Evolutionary conservation across 2,113 vertebrate genomes (phyloP).

Genomic region (Neodontobutis hainanensis): DNA sequence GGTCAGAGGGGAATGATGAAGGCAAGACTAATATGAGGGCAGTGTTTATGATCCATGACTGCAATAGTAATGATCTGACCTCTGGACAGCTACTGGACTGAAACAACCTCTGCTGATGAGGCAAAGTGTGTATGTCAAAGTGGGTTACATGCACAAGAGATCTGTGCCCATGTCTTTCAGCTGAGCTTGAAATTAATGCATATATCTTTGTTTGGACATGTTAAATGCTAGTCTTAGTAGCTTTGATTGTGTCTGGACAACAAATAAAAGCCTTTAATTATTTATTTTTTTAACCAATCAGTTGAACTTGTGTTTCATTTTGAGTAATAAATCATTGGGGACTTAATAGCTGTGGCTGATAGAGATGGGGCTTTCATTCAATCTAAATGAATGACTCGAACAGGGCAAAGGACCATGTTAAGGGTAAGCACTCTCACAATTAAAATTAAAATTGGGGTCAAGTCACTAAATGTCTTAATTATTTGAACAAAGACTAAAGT

Average conservation of each 20-base stretch:
- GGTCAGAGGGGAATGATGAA: constrained; percentile 65
- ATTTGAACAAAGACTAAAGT: neutral
- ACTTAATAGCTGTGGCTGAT: neutral
- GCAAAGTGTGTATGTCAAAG: neutral
- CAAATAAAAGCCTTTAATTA: neutral
- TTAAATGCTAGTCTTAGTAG: neutral
- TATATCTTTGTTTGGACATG: neutral
- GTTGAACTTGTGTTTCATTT: neutral
- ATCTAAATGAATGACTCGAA: constrained; percentile 2
- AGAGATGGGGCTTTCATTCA: neutral
- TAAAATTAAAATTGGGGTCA: constrained; percentile 4
- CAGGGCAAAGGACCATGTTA: neutral
- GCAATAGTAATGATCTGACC: constrained; percentile 62
- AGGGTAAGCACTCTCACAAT: neutral
- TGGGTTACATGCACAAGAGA: neutral
- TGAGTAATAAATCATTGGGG: neutral
- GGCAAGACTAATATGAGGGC: constrained; percentile 54
- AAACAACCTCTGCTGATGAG: constrained; percentile 55
- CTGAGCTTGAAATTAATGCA: too few species aligned
- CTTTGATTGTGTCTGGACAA: neutral
- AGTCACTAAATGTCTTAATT: neutral
- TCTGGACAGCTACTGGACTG: constrained; percentile 43
- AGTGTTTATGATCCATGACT: constrained; percentile 63
- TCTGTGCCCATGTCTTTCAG: neutral
- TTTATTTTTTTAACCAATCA: neutral